A percentile compares a stretch with the other conserved stretches of the same genome.
Evolutionary conservation across 2,888 invertebrate species (phyloP).

Genomic region (Xestoiulus laeticollis): DNA sequence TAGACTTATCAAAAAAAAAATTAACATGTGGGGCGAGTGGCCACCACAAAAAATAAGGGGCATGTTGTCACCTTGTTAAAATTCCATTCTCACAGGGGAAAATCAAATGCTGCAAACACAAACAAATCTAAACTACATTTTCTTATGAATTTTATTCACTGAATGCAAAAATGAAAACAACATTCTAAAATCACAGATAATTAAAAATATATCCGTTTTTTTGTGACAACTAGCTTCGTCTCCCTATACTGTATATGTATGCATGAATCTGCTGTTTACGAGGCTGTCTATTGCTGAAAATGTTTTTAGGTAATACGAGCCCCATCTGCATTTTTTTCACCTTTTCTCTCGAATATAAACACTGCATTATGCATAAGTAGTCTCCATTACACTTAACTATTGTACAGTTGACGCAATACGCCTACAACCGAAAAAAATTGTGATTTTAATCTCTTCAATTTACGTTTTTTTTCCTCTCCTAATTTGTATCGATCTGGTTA

Average conservation of each 20-base stretch:
- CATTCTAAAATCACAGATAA: too few species aligned
- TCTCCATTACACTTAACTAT: not conserved
- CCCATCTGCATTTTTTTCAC: not conserved
- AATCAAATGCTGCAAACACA: too few species aligned
- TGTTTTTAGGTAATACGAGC: not conserved
- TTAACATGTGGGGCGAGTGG: too few species aligned
- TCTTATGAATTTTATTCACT: too few species aligned
- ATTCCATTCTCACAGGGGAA: too few species aligned
- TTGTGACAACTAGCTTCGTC: too few species aligned
- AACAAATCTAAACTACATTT: too few species aligned
- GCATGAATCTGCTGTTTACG: not conserved
- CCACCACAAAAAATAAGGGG: too few species aligned
- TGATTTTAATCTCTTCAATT: not conserved
- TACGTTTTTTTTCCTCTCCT: not conserved
- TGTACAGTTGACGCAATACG: not conserved
- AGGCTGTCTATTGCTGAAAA: not conserved
- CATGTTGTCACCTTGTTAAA: too few species aligned
- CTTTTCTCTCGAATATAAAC: not conserved
- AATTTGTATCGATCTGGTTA: constrained; percentile 35
- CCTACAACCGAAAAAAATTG: not conserved
- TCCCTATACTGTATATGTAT: not conserved
- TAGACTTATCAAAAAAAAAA: too few species aligned
- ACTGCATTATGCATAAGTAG: not conserved
- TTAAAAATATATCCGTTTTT: too few species aligned
- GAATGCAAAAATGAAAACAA: too few species aligned